Conservation (phyloP, 1,140 invertebrate genomes). For the Megalopta genalis region DNA sequence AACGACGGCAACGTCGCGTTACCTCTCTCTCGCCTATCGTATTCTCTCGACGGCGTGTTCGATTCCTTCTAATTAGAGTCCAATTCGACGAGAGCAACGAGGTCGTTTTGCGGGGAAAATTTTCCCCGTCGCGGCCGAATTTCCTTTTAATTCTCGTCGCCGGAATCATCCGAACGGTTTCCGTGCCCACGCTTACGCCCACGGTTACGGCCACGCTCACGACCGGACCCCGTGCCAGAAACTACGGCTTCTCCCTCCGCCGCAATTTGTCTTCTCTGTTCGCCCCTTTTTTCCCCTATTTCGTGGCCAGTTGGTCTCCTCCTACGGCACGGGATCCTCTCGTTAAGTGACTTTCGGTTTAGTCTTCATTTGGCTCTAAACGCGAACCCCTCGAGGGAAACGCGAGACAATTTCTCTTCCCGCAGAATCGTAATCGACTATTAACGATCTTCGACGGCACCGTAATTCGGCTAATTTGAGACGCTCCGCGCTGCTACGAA, state of each 20-base stretch:
- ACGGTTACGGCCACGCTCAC: too few relatives aligned
- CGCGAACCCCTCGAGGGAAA: neutral
- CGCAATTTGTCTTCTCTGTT: conserved; percentile 44
- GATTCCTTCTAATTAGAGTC: conserved; percentile 53
- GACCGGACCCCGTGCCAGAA: neutral
- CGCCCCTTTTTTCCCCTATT: neutral
- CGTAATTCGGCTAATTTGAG: conserved; percentile 13
- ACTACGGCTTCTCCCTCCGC: conserved; percentile 22
- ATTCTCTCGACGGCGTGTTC: conserved; percentile 25
- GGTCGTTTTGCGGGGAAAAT: conserved; percentile 12
- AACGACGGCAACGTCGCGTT: conserved; percentile 1
- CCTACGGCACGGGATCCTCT: conserved; percentile 9
- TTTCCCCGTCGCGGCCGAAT: conserved; percentile 30
- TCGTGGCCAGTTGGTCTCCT: neutral
- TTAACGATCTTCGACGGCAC: neutral
- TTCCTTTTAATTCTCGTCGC: conserved; percentile 37
- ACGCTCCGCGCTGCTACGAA: too few relatives aligned
- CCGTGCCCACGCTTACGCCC: neutral
- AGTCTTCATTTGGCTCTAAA: conserved; percentile 18
- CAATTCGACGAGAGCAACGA: conserved; percentile 29
- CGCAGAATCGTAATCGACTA: conserved; percentile 15
- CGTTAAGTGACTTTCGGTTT: conserved; percentile 38
- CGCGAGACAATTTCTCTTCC: neutral
- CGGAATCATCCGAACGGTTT: conserved; percentile 28
- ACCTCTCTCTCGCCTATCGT: conserved; percentile 11